Conservation (phyloP, 2,797 vertebrate genomes). For the Dermochelys coriacea region DNA sequence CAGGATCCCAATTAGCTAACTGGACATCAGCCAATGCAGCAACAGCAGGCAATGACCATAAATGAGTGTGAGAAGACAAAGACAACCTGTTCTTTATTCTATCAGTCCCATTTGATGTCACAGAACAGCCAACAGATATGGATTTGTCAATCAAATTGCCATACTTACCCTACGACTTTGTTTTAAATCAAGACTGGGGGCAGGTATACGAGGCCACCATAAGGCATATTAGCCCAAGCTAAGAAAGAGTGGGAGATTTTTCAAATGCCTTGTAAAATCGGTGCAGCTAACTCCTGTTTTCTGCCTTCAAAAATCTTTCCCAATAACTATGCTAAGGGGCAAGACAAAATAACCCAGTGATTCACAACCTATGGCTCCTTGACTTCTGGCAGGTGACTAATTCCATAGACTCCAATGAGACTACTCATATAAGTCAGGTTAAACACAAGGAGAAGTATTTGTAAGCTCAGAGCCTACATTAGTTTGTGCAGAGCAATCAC, state of each 20-base stretch:
- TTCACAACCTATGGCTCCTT: too few relatives aligned
- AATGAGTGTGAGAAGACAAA: background rate
- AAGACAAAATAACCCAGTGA: too few relatives aligned
- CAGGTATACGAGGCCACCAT: background rate
- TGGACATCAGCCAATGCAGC: background rate
- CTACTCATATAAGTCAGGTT: too few relatives aligned
- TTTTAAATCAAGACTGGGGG: background rate
- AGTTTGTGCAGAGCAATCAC: too few relatives aligned
- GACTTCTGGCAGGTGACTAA: too few relatives aligned
- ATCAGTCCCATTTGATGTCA: background rate
- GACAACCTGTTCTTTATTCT: background rate
- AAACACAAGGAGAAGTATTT: too few relatives aligned
- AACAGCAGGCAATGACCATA: background rate
- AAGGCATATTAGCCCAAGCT: background rate
- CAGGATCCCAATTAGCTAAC: background rate
- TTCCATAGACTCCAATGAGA: too few relatives aligned
- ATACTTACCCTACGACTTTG: background rate
- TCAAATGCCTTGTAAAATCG: background rate
- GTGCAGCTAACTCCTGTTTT: background rate
- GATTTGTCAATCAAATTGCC: background rate
- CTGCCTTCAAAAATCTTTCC: too few relatives aligned
- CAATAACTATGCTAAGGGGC: too few relatives aligned
- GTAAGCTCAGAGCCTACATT: too few relatives aligned
- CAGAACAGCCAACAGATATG: background rate
- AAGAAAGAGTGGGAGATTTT: background rate